Conservation (phyloP, 2,797 vertebrate species). For the Melanotaenia nigrans region DNA sequence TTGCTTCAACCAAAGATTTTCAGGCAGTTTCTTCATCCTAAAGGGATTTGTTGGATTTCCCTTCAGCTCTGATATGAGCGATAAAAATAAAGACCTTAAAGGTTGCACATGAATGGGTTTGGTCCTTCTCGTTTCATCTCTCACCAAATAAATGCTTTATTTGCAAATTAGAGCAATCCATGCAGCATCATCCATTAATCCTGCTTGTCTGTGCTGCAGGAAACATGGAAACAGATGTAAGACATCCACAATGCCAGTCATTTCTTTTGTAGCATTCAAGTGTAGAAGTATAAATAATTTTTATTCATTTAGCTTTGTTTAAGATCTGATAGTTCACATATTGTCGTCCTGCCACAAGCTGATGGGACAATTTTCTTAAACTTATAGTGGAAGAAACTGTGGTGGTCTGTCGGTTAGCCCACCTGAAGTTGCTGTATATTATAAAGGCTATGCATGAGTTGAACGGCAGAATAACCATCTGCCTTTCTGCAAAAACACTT, state of each 20-base stretch:
- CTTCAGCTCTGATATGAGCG: background rate
- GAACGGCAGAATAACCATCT: background rate
- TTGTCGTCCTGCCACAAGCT: no score
- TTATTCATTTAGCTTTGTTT: background rate
- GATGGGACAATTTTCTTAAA: no score
- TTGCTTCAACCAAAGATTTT: background rate
- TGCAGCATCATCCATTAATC: background rate
- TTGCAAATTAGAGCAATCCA: background rate
- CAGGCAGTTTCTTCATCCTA: background rate
- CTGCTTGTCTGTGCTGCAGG: background rate
- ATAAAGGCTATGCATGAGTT: background rate
- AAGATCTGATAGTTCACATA: background rate
- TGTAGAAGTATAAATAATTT: background rate
- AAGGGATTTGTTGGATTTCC: background rate
- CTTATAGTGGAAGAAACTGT: background rate
- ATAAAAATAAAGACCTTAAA: background rate
- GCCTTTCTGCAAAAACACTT: background rate
- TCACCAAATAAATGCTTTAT: background rate
- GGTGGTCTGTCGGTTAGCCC: no score
- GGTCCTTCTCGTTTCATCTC: background rate
- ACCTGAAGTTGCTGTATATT: background rate
- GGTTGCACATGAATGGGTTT: background rate
- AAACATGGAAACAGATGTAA: background rate
- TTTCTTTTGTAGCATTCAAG: background rate
- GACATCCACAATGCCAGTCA: background rate